phyloP scores from a whole-genome alignment of 2,797 vertebrate species.

The Poecilia gillii region DNA sequence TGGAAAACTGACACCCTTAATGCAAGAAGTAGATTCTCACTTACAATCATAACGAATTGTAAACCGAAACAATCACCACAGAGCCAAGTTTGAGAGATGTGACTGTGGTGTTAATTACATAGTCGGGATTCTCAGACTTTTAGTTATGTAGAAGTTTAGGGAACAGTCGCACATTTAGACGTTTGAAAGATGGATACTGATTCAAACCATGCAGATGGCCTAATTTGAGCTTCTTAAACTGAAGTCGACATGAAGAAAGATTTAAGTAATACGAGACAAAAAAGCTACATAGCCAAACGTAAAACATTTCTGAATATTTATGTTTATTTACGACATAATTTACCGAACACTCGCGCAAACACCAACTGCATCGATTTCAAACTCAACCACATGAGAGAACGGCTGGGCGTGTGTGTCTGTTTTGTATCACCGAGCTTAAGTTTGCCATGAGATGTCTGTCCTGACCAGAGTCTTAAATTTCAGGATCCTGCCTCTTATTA shows the following conservation, averaged over 20 bases:
- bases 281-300: background rate
- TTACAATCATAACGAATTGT: background rate
- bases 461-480: slow-evolving; percentile 68
- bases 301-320: slow-evolving; percentile 1
- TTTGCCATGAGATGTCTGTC: slow-evolving; percentile 54
- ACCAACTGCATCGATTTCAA: slow-evolving; percentile 14
- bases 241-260: background rate
- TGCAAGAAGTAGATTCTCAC: background rate
- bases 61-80: background rate
- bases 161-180: slow-evolving; percentile 8
- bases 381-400: slow-evolving; percentile 55
- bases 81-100: slow-evolving; percentile 26
- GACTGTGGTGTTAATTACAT: slow-evolving; percentile 61
- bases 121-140: slow-evolving; percentile 48
- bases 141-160: slow-evolving; percentile 41
- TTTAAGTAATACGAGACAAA: background rate
- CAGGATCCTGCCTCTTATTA: slow-evolving; percentile 64
- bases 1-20: background rate
- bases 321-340: slow-evolving; percentile 15
- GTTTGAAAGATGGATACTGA: background rate
- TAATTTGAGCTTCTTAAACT: slow-evolving; percentile 18
- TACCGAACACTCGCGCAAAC: slow-evolving; percentile 3
- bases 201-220: slow-evolving; percentile 4
- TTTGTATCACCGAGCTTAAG: slow-evolving; percentile 59
- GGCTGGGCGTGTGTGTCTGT: slow-evolving; percentile 58